These are phyloP conservation scores for Zelleria hepariella DNA, from an alignment of 2,888 invertebrate species.

Conservation along the genomic window DNA sequence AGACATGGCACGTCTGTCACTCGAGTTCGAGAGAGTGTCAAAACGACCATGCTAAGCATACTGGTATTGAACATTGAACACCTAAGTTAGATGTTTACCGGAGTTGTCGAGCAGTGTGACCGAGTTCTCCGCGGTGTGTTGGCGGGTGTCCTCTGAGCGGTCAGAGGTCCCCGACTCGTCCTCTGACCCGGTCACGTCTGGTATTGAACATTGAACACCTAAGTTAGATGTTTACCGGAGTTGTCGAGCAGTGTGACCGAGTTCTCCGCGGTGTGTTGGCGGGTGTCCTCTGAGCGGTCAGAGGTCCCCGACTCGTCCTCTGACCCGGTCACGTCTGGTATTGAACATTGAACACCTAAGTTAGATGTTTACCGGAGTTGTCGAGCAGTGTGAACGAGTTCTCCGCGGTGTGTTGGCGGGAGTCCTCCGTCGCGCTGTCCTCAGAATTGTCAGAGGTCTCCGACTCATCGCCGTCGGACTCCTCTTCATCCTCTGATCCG, in stretches of 20 bases:
- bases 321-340: constrained; percentile 14
- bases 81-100: too few relatives aligned
- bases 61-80: too few relatives aligned
- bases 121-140: too few relatives aligned
- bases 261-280: too few relatives aligned
- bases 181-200: constrained; percentile 16
- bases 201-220: too few relatives aligned
- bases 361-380: constrained; percentile 7
- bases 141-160: too few relatives aligned
- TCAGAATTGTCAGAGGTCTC: constrained; percentile 34
- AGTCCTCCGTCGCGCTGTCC: constrained; percentile 40
- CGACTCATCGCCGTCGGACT: constrained; percentile 29
- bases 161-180: too few relatives aligned
- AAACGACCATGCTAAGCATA: too few relatives aligned
- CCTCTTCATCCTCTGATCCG: constrained; percentile 40
- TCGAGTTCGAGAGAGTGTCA: too few relatives aligned
- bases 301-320: too few relatives aligned
- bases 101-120: neutral
- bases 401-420: constrained; percentile 17
- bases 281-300: too few relatives aligned
- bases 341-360: neutral
- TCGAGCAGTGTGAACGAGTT: neutral
- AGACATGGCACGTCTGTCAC: too few relatives aligned
- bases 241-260: neutral
- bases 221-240: constrained; percentile 12